phyloP scores from a whole-genome alignment of 2,113 vertebrate genomes.

The Chionodraco myersi region DNA sequence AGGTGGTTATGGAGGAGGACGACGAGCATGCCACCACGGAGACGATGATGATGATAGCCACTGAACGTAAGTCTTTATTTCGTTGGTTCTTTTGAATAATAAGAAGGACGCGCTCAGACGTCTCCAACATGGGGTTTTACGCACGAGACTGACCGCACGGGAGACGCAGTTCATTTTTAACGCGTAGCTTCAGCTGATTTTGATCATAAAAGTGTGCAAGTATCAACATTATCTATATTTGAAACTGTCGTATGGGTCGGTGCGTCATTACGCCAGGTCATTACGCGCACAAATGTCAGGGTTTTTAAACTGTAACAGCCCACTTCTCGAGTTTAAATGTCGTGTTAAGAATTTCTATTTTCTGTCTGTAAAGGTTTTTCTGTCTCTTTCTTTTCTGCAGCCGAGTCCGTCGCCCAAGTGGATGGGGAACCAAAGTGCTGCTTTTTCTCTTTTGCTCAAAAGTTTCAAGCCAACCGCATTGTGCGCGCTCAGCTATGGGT shows the following conservation, averaged over 20 bases:
- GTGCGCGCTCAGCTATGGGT: constrained; percentile 97
- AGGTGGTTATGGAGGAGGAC: constrained; percentile 91
- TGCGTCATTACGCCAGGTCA: background rate
- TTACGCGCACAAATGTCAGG: background rate
- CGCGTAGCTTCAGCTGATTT: background rate
- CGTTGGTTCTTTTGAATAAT: background rate
- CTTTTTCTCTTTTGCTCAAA: constrained; percentile 94
- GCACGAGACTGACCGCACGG: constrained; percentile 18
- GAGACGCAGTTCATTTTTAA: background rate
- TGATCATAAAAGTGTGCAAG: background rate
- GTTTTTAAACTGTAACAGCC: background rate
- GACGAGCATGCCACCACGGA: constrained; percentile 96
- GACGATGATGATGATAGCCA: constrained; percentile 95
- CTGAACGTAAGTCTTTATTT: constrained; percentile 88
- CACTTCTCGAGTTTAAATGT: background rate
- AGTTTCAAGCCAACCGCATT: constrained; percentile 93
- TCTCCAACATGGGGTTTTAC: constrained; percentile 37
- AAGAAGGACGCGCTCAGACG: too few relatives aligned
- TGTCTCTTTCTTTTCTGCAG: constrained; percentile 82
- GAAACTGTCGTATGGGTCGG: background rate
- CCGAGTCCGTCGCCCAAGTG: constrained; percentile 88
- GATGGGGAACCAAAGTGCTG: constrained; percentile 95
- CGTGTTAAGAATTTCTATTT: background rate
- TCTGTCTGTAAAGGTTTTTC: background rate
- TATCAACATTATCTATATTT: background rate